phyloP scores from a whole-genome alignment of 2,797 vertebrate species.

The Morelia viridis region DNA sequence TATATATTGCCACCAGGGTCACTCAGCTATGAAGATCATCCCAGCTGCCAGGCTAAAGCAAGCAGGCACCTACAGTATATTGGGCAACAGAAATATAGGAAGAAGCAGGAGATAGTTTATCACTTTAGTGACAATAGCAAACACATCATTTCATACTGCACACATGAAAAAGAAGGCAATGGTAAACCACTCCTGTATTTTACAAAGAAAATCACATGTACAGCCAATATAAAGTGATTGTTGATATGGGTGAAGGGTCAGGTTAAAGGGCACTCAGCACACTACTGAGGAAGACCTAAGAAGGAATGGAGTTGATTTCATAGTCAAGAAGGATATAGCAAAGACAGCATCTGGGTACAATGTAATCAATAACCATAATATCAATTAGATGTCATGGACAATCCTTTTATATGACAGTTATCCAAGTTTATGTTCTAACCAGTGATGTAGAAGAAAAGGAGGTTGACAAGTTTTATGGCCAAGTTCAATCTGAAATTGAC shows the following conservation, averaged over 20 bases:
- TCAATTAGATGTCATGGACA: neutral
- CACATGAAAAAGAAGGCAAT: neutral
- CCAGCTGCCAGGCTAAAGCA: neutral
- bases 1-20: neutral
- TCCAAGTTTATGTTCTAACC: neutral
- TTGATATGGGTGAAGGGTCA: neutral
- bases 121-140: neutral
- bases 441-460: neutral
- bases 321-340: neutral
- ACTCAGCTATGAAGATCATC: neutral
- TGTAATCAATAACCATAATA: neutral
- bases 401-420: neutral
- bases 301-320: neutral
- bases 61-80: neutral
- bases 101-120: neutral
- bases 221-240: neutral
- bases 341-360: neutral
- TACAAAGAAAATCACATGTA: neutral
- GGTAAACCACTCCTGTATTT: neutral
- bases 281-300: neutral
- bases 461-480: neutral
- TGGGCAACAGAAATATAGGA: neutral
- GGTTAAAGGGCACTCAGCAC: neutral
- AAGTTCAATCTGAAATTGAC: neutral
- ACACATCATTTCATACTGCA: neutral